Conservation (phyloP, 2,113 vertebrate species). For the Struthidea cinerea region DNA sequence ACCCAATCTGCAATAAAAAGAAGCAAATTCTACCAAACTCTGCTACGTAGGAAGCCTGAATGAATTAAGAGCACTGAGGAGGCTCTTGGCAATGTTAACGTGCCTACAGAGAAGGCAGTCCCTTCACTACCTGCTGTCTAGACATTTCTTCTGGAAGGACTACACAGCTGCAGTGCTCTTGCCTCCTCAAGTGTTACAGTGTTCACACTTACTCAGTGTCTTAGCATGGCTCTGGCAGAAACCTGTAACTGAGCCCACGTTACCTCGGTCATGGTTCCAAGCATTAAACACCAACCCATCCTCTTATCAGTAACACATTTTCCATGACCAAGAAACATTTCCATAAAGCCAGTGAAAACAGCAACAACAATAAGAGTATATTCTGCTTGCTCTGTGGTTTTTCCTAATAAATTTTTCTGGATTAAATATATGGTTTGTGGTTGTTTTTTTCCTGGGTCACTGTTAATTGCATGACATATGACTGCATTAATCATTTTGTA, state of each 20-base stretch:
- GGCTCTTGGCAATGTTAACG: neutral
- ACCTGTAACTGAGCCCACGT: neutral
- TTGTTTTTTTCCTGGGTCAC: neutral
- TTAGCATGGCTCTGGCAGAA: neutral
- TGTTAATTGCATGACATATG: neutral
- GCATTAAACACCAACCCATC: neutral
- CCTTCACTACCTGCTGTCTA: neutral
- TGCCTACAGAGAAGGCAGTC: neutral
- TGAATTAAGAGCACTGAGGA: neutral
- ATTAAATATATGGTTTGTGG: neutral
- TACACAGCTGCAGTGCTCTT: neutral
- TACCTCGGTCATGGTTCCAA: neutral
- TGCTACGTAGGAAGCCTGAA: neutral
- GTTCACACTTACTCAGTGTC: fast-evolving
- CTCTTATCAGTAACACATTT: neutral
- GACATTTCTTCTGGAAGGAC: neutral
- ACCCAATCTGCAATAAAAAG: neutral
- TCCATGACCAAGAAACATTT: neutral
- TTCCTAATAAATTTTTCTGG: neutral
- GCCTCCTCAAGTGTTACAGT: neutral
- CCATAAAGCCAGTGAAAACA: neutral
- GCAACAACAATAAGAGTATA: neutral
- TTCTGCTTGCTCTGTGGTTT: neutral
- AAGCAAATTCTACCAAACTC: neutral
- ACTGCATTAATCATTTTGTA: constrained; percentile 14